Base-by-base conservation (phyloP, 2,797 vertebrate genomes). In the Bradypus variegatus region DNA sequence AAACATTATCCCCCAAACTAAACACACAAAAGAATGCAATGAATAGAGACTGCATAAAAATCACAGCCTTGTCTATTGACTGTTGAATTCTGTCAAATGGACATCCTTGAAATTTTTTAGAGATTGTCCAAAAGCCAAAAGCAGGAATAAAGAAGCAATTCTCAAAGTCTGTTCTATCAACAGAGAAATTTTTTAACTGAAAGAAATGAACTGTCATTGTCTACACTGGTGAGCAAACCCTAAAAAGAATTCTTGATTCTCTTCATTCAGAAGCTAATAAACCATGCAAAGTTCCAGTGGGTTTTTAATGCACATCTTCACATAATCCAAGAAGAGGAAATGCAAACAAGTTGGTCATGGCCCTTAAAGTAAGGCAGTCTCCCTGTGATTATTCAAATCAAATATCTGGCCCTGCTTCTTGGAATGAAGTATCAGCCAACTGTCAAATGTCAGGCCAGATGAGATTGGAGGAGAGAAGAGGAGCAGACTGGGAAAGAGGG, bases 41-140 rank as follows among this genome's bases (percentile, higher is more conserved):
- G 36, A 90, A 82, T 6, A 77, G 50, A 38, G 70, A 48, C 33
- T 53, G 13, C 53, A 65, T 84, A 89, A 85, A 86, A 85, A 70
- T 21, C 53, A 88, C 2, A 86, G 23, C 21, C 10, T 79, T 69
- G 9, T 92, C 76, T 80, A 85, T 8, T 83, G n/a, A 69, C 67
- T 55, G 25, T 50, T 45, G 58, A 86, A 62, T 72, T 87, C 50
- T 76, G n/a, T 82, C 60, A 92, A 86, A 53, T 2, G 67, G 48
- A 38, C 14, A 88, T 25, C 65, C 70, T 53, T 31, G 13, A 79
- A 60, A 65, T 72, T 12, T 45, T 86, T 90, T 70, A 55, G n/a
- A 78, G 53, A 62, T 62, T 88, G 12, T 50, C 27, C 89, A 85
- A 90, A 95, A 94, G 72, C 67, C 95, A 92, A 95, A 84, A 94